Conservation (phyloP, 2,888 invertebrate species). For the Hypolimnas misippus region DNA sequence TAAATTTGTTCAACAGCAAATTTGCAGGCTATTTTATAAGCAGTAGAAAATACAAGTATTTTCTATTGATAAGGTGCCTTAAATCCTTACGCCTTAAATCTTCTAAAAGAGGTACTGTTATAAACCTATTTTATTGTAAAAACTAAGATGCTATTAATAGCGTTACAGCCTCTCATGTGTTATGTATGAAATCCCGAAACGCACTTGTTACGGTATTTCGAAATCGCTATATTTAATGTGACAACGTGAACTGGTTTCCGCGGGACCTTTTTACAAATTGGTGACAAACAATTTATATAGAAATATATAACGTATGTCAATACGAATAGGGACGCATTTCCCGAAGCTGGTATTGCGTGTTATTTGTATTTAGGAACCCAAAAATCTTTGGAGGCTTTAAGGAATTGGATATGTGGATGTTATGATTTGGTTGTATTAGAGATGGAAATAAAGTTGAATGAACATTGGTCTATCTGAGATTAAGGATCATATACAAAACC, state of each 20-base stretch:
- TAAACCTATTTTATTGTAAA: no score
- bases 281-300: slow-evolving; percentile 23
- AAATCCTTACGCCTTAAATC: no score
- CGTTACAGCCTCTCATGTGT: slow-evolving; percentile 63
- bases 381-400: slow-evolving; percentile 32
- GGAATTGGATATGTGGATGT: slow-evolving; percentile 29
- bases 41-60: no score
- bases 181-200: slow-evolving; percentile 69
- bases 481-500: background rate
- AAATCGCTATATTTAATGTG: slow-evolving; percentile 34
- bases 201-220: slow-evolving; percentile 49
- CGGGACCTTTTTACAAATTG: slow-evolving; percentile 31
- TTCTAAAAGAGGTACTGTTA: no score
- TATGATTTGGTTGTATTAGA: slow-evolving; percentile 27
- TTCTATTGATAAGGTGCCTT: no score
- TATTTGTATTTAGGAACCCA: slow-evolving; percentile 27
- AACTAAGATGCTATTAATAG: slow-evolving; percentile 72
- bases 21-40: no score
- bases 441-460: slow-evolving; percentile 9
- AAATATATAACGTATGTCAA: slow-evolving; percentile 14
- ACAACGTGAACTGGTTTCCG: slow-evolving; percentile 35
- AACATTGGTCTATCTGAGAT: background rate
- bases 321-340: slow-evolving; percentile 3
- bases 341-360: slow-evolving; percentile 3
- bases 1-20: no score